phyloP scores from a whole-genome alignment of 2,797 vertebrate species.

The Oceanodroma leucorhoa region DNA sequence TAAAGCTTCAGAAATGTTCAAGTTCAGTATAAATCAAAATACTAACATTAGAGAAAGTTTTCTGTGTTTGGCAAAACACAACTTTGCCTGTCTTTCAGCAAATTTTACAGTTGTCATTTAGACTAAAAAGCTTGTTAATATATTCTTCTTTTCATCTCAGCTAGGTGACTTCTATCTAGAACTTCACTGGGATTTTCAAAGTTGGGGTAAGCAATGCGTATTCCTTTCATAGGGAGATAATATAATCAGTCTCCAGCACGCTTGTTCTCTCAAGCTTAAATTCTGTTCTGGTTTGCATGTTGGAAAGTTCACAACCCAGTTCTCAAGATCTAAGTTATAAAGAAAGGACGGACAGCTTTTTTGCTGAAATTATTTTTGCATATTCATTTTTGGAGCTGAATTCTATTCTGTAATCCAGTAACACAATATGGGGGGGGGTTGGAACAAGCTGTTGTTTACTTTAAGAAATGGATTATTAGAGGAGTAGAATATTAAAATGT shows the following conservation, averaged over 20 bases:
- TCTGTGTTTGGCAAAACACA: background rate
- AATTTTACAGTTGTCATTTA: background rate
- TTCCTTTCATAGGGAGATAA: background rate
- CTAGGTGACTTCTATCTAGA: conserved; percentile 98
- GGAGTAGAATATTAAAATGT: background rate
- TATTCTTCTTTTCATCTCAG: conserved; percentile 73
- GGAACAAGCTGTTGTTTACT: background rate
- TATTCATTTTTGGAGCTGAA: background rate
- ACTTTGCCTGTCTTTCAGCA: background rate
- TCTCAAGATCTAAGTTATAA: background rate
- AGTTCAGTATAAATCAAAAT: background rate
- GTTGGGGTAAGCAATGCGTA: conserved; percentile 90
- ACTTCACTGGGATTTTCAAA: conserved; percentile 99
- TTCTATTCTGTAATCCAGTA: background rate
- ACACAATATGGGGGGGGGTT: too few relatives aligned
- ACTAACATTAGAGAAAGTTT: background rate
- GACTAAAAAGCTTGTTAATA: background rate
- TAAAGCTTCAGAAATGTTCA: background rate
- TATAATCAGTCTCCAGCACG: background rate
- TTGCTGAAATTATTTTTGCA: background rate
- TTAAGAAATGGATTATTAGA: background rate
- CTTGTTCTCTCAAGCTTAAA: background rate
- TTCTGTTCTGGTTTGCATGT: background rate
- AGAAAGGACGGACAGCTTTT: background rate
- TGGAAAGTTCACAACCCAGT: background rate